Conservation (phyloP, 2,797 vertebrate species). For the Hemitrygon akajei region DNA sequence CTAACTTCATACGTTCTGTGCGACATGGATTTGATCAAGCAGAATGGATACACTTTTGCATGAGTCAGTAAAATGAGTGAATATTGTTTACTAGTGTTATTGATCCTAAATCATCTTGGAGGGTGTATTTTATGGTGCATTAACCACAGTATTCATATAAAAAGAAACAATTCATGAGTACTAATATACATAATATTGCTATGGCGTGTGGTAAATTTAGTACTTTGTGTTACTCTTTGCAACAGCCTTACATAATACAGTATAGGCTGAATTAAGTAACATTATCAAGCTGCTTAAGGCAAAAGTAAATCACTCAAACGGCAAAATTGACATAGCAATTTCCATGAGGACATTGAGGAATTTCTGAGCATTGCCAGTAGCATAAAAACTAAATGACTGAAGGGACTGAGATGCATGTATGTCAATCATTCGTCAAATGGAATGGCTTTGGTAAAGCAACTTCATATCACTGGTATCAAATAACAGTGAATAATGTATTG, state of each 20-base stretch:
- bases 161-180: too few species aligned
- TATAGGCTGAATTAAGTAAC: neutral
- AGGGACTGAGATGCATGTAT: neutral
- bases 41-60: neutral
- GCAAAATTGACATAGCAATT: constrained; percentile 4
- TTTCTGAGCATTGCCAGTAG: neutral
- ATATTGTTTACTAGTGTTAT: neutral
- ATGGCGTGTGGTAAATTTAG: too few species aligned
- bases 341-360: neutral
- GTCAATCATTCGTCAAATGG: neutral
- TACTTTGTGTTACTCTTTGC: neutral
- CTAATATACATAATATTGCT: neutral
- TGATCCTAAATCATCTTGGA: neutral
- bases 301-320: neutral
- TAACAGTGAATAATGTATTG: constrained; percentile 27
- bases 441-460: constrained; percentile 15
- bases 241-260: neutral
- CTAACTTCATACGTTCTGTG: neutral
- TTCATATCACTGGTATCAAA: neutral
- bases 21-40: neutral
- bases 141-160: neutral
- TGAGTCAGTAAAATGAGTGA: neutral
- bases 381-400: neutral
- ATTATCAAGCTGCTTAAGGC: neutral
- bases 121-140: too few species aligned